Percentiles rank a stretch among this genome's conserved stretches.
Evolutionary conservation across 2,797 vertebrate genomes (phyloP).

Genomic region (Novumbra hubbsi): DNA sequence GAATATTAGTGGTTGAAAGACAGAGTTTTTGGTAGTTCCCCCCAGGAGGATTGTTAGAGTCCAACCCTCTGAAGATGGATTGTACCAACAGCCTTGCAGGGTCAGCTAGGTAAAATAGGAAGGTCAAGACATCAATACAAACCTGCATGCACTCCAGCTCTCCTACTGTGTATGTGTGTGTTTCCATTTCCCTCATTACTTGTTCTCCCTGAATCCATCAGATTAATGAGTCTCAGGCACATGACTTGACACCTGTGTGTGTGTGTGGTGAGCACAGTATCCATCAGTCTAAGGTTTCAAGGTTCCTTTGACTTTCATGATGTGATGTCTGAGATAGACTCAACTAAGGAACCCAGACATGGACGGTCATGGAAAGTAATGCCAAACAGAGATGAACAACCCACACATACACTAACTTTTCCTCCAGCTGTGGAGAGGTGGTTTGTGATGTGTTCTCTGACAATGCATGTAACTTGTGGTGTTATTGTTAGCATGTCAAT

Average conservation of each 20-base stretch:
- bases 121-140: conserved; percentile 60
- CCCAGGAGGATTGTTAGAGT: conserved; percentile 16
- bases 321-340: conserved; percentile 19
- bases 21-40: conserved; percentile 14
- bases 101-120: conserved; percentile 43
- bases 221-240: conserved; percentile 63
- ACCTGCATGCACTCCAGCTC: conserved; percentile 50
- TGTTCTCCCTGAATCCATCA: conserved; percentile 45
- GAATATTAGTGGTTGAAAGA: not conserved
- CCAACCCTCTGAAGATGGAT: conserved; percentile 34
- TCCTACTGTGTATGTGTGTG: conserved; percentile 23
- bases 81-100: conserved; percentile 40
- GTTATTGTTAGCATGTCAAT: no score
- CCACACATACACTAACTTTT: not conserved
- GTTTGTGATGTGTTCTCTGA: no score
- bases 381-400: not conserved
- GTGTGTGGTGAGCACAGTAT: conserved; percentile 1
- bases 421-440: no score
- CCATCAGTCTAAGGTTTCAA: conserved; percentile 18
- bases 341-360: conserved; percentile 27
- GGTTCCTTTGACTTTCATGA: conserved; percentile 21
- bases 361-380: not conserved
- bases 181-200: conserved; percentile 5
- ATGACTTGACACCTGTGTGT: conserved; percentile 40
- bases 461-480: no score